Evolutionary conservation across 1,140 invertebrate genomes (phyloP).

Genomic region (Ganaspis sp.): DNA sequence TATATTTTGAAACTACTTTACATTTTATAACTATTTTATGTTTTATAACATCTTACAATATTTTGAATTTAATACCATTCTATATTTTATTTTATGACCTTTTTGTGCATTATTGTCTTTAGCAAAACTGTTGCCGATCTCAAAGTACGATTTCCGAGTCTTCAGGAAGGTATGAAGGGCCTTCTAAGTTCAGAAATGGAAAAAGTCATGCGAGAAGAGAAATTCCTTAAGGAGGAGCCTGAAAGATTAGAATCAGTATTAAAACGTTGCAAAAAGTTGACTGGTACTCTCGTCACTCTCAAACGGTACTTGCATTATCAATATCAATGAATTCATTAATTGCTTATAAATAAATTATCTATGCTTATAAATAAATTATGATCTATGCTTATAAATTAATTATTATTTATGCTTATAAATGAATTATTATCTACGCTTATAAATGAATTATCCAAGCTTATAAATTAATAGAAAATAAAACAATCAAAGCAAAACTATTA

Average conservation of each 20-base stretch:
- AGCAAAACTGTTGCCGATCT: conserved; percentile 97
- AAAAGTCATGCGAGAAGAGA: conserved; percentile 94
- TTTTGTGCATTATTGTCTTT: conserved; percentile 49
- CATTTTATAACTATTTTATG: no score
- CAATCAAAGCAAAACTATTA: not conserved
- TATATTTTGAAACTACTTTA: no score
- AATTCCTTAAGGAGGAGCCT: conserved; percentile 97
- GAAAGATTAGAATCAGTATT: conserved; percentile 93
- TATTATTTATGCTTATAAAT: no score
- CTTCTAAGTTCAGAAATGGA: conserved; percentile 95
- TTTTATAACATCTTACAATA: no score
- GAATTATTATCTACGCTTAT: no score
- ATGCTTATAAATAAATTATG: no score
- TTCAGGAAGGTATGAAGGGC: conserved; percentile 92
- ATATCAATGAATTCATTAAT: no score
- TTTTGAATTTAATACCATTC: no score
- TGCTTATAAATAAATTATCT: no score
- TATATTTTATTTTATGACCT: not conserved
- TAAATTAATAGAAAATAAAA: conserved; percentile 12
- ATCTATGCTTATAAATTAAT: no score
- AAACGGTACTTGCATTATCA: conserved; percentile 88
- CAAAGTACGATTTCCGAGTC: conserved; percentile 91
- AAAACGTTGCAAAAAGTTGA: conserved; percentile 95
- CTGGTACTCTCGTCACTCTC: conserved; percentile 95
- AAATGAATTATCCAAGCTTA: no score